Percentiles rank a stretch among this genome's conserved stretches.
Evolutionary conservation across 1,140 invertebrate species (phyloP).

Genomic region (Leucophenga varia): DNA sequence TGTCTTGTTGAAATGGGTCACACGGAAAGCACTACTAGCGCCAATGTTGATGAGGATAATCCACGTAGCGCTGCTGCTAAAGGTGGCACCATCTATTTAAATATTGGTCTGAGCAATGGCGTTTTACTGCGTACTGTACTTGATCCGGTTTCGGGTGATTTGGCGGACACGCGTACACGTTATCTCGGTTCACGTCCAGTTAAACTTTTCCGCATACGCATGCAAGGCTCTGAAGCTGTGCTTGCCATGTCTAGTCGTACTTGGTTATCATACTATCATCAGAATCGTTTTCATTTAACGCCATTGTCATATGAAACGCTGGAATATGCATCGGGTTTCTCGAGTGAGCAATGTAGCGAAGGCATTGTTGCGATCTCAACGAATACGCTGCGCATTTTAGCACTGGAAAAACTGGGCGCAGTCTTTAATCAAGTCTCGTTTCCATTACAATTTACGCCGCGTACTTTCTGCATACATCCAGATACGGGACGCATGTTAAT

Average conservation of each 20-base stretch:
- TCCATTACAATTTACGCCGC: conserved; percentile 92
- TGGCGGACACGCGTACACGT: conserved; percentile 94
- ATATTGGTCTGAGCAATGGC: conserved; percentile 98
- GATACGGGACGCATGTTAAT: conserved; percentile 91
- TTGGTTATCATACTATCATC: conserved; percentile 98
- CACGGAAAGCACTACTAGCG: conserved; percentile 57
- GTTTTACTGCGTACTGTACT: conserved; percentile 92
- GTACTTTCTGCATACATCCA: conserved; percentile 91
- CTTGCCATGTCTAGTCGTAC: conserved; percentile 96
- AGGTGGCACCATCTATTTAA: conserved; percentile 84
- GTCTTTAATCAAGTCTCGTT: conserved; percentile 96
- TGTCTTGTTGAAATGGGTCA: conserved; percentile 89
- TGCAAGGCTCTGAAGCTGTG: conserved; percentile 95
- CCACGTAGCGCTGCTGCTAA: conserved; percentile 48
- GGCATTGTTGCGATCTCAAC: conserved; percentile 99
- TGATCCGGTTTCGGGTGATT: conserved; percentile 94
- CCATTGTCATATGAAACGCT: conserved; percentile 94
- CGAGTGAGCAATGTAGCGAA: conserved; percentile 94
- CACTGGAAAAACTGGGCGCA: conserved; percentile 96
- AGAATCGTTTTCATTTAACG: conserved; percentile 94
- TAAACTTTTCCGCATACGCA: conserved; percentile 91
- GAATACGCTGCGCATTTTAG: conserved; percentile 96
- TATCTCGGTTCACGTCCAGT: conserved; percentile 95
- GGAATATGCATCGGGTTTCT: conserved; percentile 93
- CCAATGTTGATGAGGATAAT: conserved; percentile 58